Evolutionary conservation across 1,140 invertebrate species (phyloP).

Genomic region (Oscheius sp.): DNA sequence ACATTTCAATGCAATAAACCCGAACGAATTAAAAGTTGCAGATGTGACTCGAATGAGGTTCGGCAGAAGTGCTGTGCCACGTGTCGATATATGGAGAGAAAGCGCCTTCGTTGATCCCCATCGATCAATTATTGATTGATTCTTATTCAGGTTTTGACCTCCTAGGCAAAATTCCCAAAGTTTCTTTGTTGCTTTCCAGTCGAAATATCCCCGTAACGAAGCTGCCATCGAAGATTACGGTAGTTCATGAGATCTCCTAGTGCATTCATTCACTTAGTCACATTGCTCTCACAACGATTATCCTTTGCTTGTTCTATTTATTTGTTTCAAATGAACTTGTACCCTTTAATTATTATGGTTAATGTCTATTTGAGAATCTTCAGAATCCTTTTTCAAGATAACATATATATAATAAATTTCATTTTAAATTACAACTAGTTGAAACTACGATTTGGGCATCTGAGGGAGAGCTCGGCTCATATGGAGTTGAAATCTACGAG

Average conservation of each 20-base stretch:
- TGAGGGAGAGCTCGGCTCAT: too few species aligned
- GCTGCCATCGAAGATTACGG: conserved; percentile 3
- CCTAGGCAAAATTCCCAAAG: background rate
- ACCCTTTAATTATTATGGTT: too few species aligned
- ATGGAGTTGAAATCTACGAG: too few species aligned
- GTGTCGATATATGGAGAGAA: conserved; percentile 17
- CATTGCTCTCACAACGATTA: background rate
- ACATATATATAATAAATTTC: too few species aligned
- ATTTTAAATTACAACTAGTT: too few species aligned
- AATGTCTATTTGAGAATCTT: background rate
- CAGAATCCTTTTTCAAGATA: too few species aligned
- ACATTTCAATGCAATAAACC: background rate
- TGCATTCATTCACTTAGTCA: background rate
- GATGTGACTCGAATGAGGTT: conserved; percentile 32
- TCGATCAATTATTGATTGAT: background rate
- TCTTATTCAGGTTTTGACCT: conserved; percentile 3
- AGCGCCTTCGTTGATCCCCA: background rate
- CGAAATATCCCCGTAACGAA: background rate
- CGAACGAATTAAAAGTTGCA: conserved; percentile 4
- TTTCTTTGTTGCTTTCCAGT: conserved; percentile 11
- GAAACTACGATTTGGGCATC: too few species aligned
- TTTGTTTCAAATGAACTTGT: background rate
- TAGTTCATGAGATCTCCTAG: background rate
- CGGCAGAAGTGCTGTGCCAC: conserved; percentile 36
- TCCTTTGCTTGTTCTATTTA: background rate